Evolutionary conservation across 2,797 vertebrate species (phyloP).

Genomic region (Fratercula arctica): DNA sequence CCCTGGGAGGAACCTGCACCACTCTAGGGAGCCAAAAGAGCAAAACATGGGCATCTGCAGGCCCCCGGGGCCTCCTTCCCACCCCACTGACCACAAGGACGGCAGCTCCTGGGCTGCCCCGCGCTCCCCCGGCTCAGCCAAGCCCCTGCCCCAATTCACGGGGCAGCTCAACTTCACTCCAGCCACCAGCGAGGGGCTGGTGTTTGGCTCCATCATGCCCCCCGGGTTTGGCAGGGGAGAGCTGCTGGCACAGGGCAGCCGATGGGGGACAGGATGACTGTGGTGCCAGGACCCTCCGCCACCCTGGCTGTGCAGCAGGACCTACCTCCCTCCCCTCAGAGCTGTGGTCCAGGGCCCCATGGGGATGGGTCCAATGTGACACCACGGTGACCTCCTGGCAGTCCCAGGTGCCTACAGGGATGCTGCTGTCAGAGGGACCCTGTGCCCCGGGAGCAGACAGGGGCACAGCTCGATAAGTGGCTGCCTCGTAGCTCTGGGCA

Average conservation of each 20-base stretch:
- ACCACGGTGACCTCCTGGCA: accelerated
- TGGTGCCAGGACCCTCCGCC: not conserved
- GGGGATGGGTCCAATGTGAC: accelerated
- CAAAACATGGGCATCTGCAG: not conserved
- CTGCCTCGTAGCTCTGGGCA: not conserved
- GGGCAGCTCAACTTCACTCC: not conserved
- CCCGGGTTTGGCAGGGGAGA: not conserved
- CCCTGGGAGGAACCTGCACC: not conserved
- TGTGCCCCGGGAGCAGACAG: not conserved
- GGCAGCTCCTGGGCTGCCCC: not conserved
- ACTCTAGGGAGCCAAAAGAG: not conserved
- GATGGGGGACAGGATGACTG: not conserved
- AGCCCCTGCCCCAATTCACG: not conserved
- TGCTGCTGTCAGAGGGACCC: not conserved
- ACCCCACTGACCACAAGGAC: not conserved
- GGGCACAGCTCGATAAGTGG: accelerated
- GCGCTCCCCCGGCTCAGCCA: accelerated
- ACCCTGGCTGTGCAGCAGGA: not conserved
- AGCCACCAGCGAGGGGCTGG: accelerated
- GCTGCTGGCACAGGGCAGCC: not conserved
- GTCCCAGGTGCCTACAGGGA: not conserved
- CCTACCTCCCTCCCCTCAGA: not conserved
- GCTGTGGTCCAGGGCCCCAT: not conserved
- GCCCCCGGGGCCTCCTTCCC: not conserved
- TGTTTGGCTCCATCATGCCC: not conserved